These are phyloP conservation scores for Cylloceria caligata DNA, from an alignment of 2,888 invertebrate genomes.

Conservation along the genomic window DNA sequence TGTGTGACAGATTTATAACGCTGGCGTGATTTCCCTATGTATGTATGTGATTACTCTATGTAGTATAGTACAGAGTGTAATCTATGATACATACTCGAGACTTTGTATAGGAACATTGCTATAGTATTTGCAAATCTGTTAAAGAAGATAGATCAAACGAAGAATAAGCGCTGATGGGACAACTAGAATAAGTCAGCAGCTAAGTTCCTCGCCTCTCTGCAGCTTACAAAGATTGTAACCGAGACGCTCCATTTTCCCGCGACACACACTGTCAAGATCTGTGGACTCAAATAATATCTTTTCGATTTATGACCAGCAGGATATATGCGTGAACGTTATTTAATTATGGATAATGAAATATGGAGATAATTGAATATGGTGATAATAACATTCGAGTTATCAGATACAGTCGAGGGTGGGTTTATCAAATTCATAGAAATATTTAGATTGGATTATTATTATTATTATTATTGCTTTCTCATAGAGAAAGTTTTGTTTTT, in stretches of 20 bases:
- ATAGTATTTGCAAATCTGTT: conserved; percentile 69
- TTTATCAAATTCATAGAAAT: too few relatives aligned
- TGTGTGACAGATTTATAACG: conserved; percentile 70
- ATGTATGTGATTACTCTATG: not conserved
- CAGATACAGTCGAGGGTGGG: too few relatives aligned
- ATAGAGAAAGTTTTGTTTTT: too few relatives aligned
- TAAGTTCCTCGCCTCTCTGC: conserved; percentile 43
- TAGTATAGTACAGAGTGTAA: not conserved
- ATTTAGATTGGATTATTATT: too few relatives aligned
- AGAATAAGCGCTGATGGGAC: conserved; percentile 25
- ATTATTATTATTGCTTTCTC: too few relatives aligned
- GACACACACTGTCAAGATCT: conserved; percentile 31
- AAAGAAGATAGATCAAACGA: conserved; percentile 49
- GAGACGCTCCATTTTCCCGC: conserved; percentile 62
- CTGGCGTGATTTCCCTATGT: conserved; percentile 21
- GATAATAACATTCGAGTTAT: not conserved
- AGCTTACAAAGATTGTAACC: conserved; percentile 70
- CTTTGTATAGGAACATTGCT: conserved; percentile 58
- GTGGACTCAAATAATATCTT: conserved; percentile 42
- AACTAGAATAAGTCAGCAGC: conserved; percentile 65
- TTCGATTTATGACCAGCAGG: conserved; percentile 39
- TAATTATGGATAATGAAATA: conserved; percentile 26
- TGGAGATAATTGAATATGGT: not conserved
- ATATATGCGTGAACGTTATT: conserved; percentile 20
- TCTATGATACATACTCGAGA: conserved; percentile 39